These are phyloP conservation scores for Carollia perspicillata DNA, from an alignment of 2,113 vertebrate genomes.

Conservation along the genomic window DNA sequence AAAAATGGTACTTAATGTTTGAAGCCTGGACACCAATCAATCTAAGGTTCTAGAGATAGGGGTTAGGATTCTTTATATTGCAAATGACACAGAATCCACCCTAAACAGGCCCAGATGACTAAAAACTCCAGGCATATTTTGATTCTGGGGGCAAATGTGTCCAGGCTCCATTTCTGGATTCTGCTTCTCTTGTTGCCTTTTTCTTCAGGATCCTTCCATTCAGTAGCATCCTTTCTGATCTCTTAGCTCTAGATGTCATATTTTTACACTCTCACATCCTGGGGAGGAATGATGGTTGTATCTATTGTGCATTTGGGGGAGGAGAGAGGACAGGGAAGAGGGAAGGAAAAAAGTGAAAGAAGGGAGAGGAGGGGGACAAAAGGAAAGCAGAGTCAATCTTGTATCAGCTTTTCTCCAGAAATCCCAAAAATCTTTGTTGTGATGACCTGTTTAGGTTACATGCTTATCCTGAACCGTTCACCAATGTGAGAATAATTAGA, in stretches of 20 bases:
- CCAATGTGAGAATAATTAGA: not conserved
- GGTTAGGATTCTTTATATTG: not conserved
- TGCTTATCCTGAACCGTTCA: not conserved
- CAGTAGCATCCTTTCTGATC: not conserved
- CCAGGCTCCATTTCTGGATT: not conserved
- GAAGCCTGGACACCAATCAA: not conserved
- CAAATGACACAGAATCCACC: not conserved
- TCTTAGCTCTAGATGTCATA: not conserved
- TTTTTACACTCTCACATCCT: not conserved
- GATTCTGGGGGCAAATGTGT: not conserved
- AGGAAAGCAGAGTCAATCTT: not conserved
- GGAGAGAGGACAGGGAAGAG: not conserved
- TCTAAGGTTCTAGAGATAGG: not conserved
- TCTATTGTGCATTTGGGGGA: not conserved
- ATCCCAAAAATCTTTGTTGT: not conserved
- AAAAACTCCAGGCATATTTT: not conserved
- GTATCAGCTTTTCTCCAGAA: not conserved
- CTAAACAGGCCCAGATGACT: not conserved
- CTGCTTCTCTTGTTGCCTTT: not conserved
- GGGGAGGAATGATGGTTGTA: not conserved
- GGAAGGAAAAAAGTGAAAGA: not conserved
- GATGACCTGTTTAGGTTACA: not conserved
- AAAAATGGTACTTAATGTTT: constrained; percentile 11
- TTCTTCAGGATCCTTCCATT: not conserved
- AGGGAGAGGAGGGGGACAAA: not conserved